Evolutionary conservation across 2,888 invertebrate species (phyloP).

Genomic region (Aplocera efformata): DNA sequence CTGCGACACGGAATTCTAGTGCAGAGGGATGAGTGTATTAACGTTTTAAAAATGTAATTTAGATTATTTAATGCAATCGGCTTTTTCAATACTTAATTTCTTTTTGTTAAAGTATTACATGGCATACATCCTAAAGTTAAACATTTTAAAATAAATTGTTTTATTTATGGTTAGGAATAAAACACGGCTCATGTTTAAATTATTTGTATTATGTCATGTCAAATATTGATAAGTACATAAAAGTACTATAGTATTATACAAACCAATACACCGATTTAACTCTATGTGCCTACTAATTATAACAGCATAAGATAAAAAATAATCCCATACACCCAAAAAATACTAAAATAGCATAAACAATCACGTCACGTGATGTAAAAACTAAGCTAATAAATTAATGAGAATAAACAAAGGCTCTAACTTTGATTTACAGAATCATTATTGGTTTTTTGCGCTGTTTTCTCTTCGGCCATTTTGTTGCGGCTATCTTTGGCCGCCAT

Average conservation of each 20-base stretch:
- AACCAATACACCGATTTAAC: constrained; percentile 10
- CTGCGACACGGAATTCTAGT: too few relatives aligned
- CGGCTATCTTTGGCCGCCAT: constrained; percentile 34
- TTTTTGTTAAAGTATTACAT: too few relatives aligned
- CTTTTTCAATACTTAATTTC: too few relatives aligned
- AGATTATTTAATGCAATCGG: too few relatives aligned
- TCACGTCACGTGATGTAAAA: background rate
- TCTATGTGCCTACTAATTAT: constrained; percentile 1
- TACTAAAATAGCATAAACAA: constrained; percentile 3
- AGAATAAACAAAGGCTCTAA: background rate
- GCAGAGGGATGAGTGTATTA: too few relatives aligned
- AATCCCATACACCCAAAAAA: constrained; percentile 16
- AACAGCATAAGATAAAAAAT: constrained; percentile 16
- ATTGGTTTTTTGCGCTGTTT: constrained; percentile 18
- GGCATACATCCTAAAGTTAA: too few relatives aligned
- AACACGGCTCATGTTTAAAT: constrained; percentile 2
- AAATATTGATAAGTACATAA: constrained; percentile 3
- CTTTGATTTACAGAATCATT: background rate
- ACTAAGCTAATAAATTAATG: constrained; percentile 1
- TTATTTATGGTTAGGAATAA: too few relatives aligned
- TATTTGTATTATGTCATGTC: constrained; percentile 6
- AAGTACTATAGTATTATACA: constrained; percentile 4
- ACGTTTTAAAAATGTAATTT: too few relatives aligned
- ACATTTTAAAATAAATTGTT: too few relatives aligned
- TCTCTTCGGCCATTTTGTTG: constrained; percentile 44